phyloP scores from a whole-genome alignment of 1,140 invertebrate species.

The Anoplolepis gracilipes region DNA sequence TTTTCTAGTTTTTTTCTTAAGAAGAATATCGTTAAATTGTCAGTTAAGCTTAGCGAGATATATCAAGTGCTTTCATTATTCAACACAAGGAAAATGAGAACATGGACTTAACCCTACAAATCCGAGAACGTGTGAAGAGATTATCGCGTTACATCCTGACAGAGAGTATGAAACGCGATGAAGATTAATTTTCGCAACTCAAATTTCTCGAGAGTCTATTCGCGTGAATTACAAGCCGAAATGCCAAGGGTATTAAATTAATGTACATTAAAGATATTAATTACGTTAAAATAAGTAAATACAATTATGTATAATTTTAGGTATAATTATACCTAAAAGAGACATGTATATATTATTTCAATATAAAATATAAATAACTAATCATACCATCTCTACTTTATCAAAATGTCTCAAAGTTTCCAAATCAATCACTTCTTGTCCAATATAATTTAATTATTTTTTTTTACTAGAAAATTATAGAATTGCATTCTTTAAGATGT shows the following conservation, averaged over 20 bases:
- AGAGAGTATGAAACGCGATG: not conserved
- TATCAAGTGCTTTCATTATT: constrained; percentile 31
- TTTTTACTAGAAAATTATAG: not conserved
- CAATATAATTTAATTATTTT: not conserved
- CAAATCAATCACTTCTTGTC: not conserved
- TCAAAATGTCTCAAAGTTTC: not conserved
- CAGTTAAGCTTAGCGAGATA: not conserved
- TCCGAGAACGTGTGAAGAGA: constrained; percentile 37
- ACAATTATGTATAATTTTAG: too few relatives aligned
- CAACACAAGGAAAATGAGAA: constrained; percentile 41
- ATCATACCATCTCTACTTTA: not conserved
- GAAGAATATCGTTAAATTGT: not conserved
- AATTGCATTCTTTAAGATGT: not conserved
- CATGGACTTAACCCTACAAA: constrained; percentile 39
- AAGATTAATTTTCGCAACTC: constrained; percentile 47
- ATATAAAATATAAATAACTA: not conserved
- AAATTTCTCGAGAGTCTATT: constrained; percentile 37
- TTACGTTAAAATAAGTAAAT: not conserved
- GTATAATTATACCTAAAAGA: not conserved
- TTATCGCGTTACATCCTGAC: constrained; percentile 46
- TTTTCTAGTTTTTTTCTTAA: not conserved
- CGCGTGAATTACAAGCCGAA: not conserved
- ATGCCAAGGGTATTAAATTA: not conserved
- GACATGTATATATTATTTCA: not conserved
- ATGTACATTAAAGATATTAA: not conserved